Conservation (phyloP, 1,140 invertebrate genomes). For the Bursaphelenchus mucronatus region DNA sequence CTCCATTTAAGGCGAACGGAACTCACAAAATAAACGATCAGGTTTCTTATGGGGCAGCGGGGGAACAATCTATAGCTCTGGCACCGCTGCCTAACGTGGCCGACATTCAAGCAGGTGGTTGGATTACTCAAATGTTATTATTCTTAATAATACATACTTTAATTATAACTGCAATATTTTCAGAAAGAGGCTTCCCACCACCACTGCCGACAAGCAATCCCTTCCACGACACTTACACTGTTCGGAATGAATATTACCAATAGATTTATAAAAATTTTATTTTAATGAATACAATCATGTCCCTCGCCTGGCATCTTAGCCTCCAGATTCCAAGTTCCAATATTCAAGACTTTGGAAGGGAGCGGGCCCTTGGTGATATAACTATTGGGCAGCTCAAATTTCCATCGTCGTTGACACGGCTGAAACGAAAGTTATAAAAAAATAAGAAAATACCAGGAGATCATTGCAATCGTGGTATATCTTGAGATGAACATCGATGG, state of each 20-base stretch:
- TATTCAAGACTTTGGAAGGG: constrained; percentile 50
- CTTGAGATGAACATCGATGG: constrained; percentile 59
- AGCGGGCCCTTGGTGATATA: constrained; percentile 52
- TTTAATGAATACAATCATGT: constrained; percentile 56
- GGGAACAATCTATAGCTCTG: constrained; percentile 27
- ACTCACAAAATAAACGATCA: constrained; percentile 10
- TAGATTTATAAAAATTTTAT: neutral
- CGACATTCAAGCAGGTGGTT: constrained; percentile 11
- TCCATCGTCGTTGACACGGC: constrained; percentile 60
- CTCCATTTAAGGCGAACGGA: constrained; percentile 38
- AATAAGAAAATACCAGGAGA: constrained; percentile 45
- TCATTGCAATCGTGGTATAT: constrained; percentile 60
- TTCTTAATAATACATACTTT: neutral
- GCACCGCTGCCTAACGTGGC: constrained; percentile 22
- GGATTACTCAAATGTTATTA: neutral
- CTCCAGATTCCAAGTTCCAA: constrained; percentile 60
- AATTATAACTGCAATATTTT: neutral
- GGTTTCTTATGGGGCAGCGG: constrained; percentile 27
- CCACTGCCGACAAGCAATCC: neutral
- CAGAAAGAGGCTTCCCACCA: neutral
- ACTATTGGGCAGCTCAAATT: constrained; percentile 59
- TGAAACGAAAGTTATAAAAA: constrained; percentile 27
- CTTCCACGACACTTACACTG: constrained; percentile 6
- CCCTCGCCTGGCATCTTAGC: constrained; percentile 41
- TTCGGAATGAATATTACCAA: constrained; percentile 12